Evolutionary conservation across 2,113 vertebrate genomes (phyloP), one percentile per base, ranked within the genome.

Genomic region (Proterorhinus semilunaris): DNA sequence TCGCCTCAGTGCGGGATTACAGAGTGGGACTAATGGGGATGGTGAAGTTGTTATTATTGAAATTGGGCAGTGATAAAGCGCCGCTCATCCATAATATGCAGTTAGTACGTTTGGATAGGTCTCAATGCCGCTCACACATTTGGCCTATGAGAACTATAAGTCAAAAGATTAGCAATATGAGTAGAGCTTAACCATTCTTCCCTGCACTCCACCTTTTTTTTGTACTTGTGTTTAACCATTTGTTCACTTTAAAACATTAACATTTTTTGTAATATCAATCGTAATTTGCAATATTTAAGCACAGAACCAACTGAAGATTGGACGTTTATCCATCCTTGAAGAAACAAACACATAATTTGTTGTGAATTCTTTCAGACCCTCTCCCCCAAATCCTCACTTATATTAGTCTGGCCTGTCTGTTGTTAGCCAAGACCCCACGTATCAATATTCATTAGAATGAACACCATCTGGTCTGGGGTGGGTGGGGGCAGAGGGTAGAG

Each of bases 371-470:
- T 54, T 73, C 27, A 36, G 27, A 36, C 27, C 52, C 62, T 72
- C 61, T 72, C 70, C 71, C 64, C 44, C 10, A 51, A 71, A 49
- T 46, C 17, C 64, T 79, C 72, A 86, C 82, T 68, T 81, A 69
- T 75, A 62, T 66, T 27, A 21, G 36, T 73, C 55, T 76, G 63
- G 68, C 61, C 52, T 82, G 72, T 79, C 78, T 80, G 79, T 82
- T 89, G 85, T 87, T 86, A 81, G 65, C 74, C 69, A 74, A 75
- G 74, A 87, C 72, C 86, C 80, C 69, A 79, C 66, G 69, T 81
- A 91, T 92, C 86, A 92, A 91, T 92, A 93, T 93, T 91, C 86
- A 92, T 92, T 80, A 91, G 84, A 79, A 27, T 71, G 68, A 79
- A 82, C 79, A 80, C 91, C 91, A 93, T 92, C 91, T 93, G 92